Base-by-base conservation (phyloP, 2,113 vertebrate species). In the Coregonus clupeaformis region DNA sequence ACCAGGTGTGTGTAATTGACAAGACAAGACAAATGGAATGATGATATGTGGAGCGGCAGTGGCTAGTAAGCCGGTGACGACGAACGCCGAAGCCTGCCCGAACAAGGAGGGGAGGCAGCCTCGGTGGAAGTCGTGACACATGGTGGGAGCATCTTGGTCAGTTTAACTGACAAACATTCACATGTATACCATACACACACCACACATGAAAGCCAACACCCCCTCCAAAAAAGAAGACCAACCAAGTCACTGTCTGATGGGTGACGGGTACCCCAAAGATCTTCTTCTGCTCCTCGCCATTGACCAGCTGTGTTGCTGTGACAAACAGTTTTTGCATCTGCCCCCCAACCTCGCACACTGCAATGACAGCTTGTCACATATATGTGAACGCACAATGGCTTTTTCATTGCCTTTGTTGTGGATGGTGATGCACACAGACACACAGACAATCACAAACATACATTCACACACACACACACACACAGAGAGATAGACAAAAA, bases 301-400 rank as follows among this genome's bases (percentile, higher is more conserved):
- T 72, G 63, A 75, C 22, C 57, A 60, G 68, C 36, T 25, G 3
- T 73, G 60, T 30, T 27, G 66, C 47, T 29, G 29, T 29, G 3
- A 69, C 68, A 73, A 69, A 69, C 64, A 47, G 62, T 52, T 57
- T 63, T 71, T 68, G 68, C 36, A 32, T 32, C 32, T 32, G 32
- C 64, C 49, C 18, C 42, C 71, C 73, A 57, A 69, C 69, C 77
- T 77, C 63, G 45, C 45, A 67, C 20, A 59, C 16, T 59, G 16
- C 80, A 80, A 86, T 80, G 74, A 80, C 72, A 71, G 64, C 25
- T 68, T 74, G 76, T 82, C 80, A 74, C 49, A 68, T 68, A 69
- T 67, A 71, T 71, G 62, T 71, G 63, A 72, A 75, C 71, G 69
- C 77, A 80, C 73, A 69, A 68, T 45, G 52, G 62, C 55, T 76